Evolutionary conservation across 2,888 invertebrate species (phyloP).

Genomic region (Acanthosepion lycidas): DNA sequence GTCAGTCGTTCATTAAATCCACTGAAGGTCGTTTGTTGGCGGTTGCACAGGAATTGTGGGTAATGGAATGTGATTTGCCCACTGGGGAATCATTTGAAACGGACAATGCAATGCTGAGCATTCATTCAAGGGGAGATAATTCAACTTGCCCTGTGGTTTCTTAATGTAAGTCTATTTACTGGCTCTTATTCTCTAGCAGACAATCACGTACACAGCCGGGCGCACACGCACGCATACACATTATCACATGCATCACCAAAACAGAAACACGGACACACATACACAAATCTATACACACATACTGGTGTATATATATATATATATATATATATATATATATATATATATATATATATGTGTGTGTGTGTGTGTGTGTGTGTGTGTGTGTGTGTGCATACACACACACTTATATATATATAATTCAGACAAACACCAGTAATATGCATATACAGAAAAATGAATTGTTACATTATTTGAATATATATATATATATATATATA

Average conservation of each 20-base stretch:
- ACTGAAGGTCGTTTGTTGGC: conserved; percentile 33
- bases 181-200: neutral
- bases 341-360: neutral
- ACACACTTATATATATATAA: too few relatives aligned
- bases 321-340: neutral
- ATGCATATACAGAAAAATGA: too few relatives aligned
- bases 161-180: conserved; percentile 23
- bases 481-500: too few relatives aligned
- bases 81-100: conserved; percentile 20
- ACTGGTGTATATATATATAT: neutral
- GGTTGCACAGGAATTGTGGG: conserved; percentile 9
- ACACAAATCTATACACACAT: neutral
- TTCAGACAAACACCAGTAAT: too few relatives aligned
- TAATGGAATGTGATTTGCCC: conserved; percentile 33
- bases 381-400: too few relatives aligned
- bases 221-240: neutral
- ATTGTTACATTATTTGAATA: too few relatives aligned
- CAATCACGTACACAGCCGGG: neutral
- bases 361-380: too few relatives aligned
- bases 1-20: conserved; percentile 33
- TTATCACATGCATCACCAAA: too few relatives aligned
- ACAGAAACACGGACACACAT: too few relatives aligned
- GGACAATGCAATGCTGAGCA: neutral
- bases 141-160: conserved; percentile 33
- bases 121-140: conserved; percentile 33